Base-by-base conservation (phyloP, 2,797 vertebrate genomes). In the Amblyopsis hoosieri region DNA sequence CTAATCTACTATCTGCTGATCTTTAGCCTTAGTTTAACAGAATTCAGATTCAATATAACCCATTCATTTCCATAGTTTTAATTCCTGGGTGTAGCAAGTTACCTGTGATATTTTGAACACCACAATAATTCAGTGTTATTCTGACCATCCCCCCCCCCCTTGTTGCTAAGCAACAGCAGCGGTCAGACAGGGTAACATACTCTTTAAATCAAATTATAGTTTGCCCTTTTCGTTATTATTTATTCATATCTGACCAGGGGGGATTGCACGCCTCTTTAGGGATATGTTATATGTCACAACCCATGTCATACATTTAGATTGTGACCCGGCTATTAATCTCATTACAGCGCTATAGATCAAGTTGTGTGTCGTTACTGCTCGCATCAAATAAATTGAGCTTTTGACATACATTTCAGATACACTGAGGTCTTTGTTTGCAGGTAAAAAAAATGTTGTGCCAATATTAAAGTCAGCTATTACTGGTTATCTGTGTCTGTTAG, bases 151-250 rank as follows among this genome's bases (percentile, higher is more conserved):
- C 62, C 69, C 57, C 74, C 69, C 71, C 72, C 23, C 61, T 74
- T 75, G 91, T 92, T 91, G 80, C 92, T 79, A 88, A 79, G 92
- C 90, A 91, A 94, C 91, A 45, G 79, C 52, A 64, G 71, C 77
- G 77, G 80, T 86, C 77, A 81, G 70, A 72, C 59, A 69, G 67
- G 64, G 76, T 79, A 78, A 62, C 70, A 58, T 58, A 54, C 62
- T 71, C 69, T 77, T 87, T 37, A 9, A 37, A 37, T 37, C 5
- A 83, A 54, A 60, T 61, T 45, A 67, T 83, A 88, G 76, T 88
- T 87, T 81, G 68, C 67, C 48, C 57, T 62, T 60, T 72, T 71
- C 67, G 66, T 75, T 55, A 55, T 72, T 62, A 68, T 71, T 75
- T 82, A 78, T 75, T 74, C 77, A 84, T 64, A 49, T 71, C 57